These are phyloP conservation scores for Eupsilia transversa DNA, from an alignment of 2,888 invertebrate genomes.

Conservation along the genomic window DNA sequence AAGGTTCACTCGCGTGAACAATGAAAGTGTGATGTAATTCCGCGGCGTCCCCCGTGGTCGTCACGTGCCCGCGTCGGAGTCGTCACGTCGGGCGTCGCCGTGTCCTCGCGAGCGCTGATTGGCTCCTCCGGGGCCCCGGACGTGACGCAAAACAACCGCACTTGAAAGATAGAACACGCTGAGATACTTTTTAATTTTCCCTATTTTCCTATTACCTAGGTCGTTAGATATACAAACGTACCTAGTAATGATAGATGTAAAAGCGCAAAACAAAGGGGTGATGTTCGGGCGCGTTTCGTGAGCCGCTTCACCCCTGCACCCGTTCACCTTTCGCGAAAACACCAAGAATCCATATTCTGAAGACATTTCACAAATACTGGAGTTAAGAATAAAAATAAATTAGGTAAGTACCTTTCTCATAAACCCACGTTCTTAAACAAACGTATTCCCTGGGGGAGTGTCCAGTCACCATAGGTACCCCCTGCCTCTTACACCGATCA, in stretches of 20 bases:
- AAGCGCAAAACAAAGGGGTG: no score
- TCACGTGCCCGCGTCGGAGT: constrained; percentile 29
- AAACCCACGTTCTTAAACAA: constrained; percentile 4
- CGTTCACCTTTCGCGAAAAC: background rate
- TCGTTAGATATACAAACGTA: background rate
- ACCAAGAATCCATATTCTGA: background rate
- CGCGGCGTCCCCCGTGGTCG: constrained; percentile 23
- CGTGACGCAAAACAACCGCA: constrained; percentile 50
- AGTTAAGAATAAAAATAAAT: background rate
- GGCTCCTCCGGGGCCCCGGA: constrained; percentile 43
- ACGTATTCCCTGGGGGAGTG: constrained; percentile 36
- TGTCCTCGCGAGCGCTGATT: constrained; percentile 49
- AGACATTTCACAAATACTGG: background rate
- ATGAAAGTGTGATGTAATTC: constrained; percentile 26
- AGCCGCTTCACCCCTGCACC: background rate
- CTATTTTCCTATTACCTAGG: background rate
- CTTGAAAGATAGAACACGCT: constrained; percentile 1
- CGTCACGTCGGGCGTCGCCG: constrained; percentile 21
- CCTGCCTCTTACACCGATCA: constrained; percentile 25
- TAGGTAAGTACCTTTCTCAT: background rate
- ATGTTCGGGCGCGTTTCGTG: background rate
- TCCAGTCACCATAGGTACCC: constrained; percentile 21
- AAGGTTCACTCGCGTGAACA: constrained; percentile 31
- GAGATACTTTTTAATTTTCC: constrained; percentile 11
- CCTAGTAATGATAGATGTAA: background rate